A percentile compares a stretch with the other conserved stretches of the same genome.
phyloP scores from a whole-genome alignment of 1,140 invertebrate species.

The Aradophagus sp. region DNA sequence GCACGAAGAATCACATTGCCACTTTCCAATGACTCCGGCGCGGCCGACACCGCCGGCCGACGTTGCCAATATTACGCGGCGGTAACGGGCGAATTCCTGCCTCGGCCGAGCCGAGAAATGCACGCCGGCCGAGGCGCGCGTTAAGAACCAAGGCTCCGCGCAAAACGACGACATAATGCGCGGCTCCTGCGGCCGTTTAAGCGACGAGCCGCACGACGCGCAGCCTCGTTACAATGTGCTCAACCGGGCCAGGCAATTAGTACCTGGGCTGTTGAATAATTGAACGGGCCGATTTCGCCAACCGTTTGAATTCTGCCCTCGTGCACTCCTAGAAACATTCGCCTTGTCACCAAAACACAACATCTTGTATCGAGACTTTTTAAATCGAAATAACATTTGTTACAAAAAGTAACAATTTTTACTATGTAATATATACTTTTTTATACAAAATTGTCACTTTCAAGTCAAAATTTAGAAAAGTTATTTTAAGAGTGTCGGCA shows the following conservation, averaged over 20 bases:
- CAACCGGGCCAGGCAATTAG: conserved; percentile 50
- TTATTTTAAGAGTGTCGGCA: too few species aligned
- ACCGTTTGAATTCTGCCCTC: conserved; percentile 42
- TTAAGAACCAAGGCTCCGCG: conserved; percentile 46
- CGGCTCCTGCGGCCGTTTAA: conserved; percentile 34
- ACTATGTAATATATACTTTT: too few species aligned
- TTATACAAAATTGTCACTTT: too few species aligned
- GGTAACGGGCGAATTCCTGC: conserved; percentile 60
- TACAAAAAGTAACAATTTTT: too few species aligned
- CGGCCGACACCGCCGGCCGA: conserved; percentile 26
- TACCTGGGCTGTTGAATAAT: conserved; percentile 33
- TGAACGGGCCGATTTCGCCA: conserved; percentile 36
- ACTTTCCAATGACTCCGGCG: conserved; percentile 66
- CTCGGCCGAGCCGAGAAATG: conserved; percentile 50
- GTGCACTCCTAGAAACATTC: too few species aligned
- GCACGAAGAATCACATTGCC: conserved; percentile 57
- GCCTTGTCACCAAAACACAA: too few species aligned
- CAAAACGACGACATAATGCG: conserved; percentile 48
- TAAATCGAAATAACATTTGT: too few species aligned
- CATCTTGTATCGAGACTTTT: too few species aligned
- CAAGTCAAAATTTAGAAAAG: too few species aligned
- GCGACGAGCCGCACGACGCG: conserved; percentile 32
- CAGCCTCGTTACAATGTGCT: conserved; percentile 33
- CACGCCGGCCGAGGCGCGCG: conserved; percentile 45
- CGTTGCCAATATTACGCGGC: conserved; percentile 59